A percentile compares a stretch with the other conserved stretches of the same genome.
Conservation (phyloP, 2,113 vertebrate species). For the Brachypodius melanocephalos region DNA sequence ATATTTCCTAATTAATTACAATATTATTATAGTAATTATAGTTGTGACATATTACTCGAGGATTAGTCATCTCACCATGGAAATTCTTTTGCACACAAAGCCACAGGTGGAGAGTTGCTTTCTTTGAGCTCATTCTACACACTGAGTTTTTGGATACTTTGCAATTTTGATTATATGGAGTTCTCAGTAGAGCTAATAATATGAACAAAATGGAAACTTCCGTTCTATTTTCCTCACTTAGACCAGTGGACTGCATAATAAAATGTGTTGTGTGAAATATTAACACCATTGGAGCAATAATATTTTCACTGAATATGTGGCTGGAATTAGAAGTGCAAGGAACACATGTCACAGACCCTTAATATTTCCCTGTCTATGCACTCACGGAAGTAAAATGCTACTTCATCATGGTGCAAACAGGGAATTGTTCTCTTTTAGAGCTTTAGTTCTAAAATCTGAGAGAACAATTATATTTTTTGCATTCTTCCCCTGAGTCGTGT, state of each 20-base stretch:
- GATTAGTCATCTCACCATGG: not conserved
- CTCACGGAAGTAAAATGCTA: not conserved
- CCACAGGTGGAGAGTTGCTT: not conserved
- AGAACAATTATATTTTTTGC: not conserved
- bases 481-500: not conserved
- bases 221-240: not conserved
- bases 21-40: not conserved
- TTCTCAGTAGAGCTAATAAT: not conserved
- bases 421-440: not conserved
- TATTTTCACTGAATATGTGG: not conserved
- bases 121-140: not conserved
- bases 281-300: not conserved
- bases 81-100: constrained; percentile 11
- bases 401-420: not conserved
- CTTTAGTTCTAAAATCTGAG: not conserved
- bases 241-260: not conserved
- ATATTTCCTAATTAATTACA: constrained; percentile 3
- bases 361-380: not conserved
- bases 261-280: not conserved
- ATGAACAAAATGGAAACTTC: not conserved
- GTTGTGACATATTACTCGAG: not conserved
- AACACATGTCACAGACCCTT: rapidly evolving
- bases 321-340: not conserved
- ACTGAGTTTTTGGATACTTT: not conserved
- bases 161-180: not conserved